These are phyloP conservation scores for Colius striatus DNA, from an alignment of 2,113 vertebrate genomes.

Conservation along the genomic window DNA sequence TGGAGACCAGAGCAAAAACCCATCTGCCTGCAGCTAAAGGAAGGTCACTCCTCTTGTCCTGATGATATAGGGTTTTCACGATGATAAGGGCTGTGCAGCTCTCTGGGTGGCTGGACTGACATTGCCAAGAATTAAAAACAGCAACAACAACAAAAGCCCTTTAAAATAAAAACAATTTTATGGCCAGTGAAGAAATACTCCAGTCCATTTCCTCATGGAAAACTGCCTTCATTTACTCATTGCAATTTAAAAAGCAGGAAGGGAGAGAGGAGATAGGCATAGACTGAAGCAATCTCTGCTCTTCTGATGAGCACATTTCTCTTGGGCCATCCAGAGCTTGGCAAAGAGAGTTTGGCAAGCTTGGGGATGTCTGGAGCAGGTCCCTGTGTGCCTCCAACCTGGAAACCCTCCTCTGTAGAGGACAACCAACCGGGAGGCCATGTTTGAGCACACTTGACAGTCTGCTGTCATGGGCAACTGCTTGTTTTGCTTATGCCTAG, in stretches of 20 bases:
- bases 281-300: not conserved
- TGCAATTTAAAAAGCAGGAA: not conserved
- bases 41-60: not conserved
- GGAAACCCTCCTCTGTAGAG: not conserved
- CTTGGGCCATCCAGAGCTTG: not conserved
- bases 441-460: accelerated
- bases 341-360: not conserved
- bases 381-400: not conserved
- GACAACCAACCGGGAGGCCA: not conserved
- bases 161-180: not conserved
- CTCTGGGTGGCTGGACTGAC: not conserved
- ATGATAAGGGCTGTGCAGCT: not conserved
- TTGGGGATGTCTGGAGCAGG: not conserved
- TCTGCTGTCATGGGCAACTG: not conserved
- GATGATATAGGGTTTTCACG: not conserved
- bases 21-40: not conserved
- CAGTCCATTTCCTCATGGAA: not conserved
- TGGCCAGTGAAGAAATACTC: not conserved
- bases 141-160: not conserved
- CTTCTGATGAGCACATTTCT: not conserved
- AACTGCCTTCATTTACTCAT: not conserved
- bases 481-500: not conserved
- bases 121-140: not conserved
- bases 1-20: not conserved
- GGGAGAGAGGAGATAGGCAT: not conserved